These are phyloP conservation scores for Maconellicoccus hirsutus DNA, from an alignment of 1,140 invertebrate species.

Conservation along the genomic window DNA sequence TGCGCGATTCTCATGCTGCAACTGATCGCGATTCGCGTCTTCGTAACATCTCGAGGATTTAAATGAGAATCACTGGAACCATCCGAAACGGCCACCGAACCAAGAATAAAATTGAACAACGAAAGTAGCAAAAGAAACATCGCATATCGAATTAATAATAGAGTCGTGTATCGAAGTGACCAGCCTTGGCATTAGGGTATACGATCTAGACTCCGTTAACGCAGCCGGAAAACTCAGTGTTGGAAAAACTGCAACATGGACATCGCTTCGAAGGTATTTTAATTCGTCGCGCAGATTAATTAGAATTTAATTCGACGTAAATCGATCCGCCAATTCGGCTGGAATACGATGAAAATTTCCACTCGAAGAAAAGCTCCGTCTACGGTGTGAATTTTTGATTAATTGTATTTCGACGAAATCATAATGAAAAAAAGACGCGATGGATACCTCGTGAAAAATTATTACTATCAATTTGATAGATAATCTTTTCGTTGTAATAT, in stretches of 20 bases:
- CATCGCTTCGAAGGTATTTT: too few species aligned
- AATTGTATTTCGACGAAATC: background rate
- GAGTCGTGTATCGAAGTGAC: background rate
- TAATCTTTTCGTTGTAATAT: background rate
- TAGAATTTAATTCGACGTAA: background rate
- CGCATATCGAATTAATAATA: background rate
- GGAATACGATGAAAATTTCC: background rate
- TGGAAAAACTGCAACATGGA: background rate
- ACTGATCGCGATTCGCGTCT: background rate
- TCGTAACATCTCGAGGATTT: too few species aligned
- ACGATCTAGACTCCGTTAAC: background rate
- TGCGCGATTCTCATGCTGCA: background rate
- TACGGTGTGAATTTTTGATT: background rate
- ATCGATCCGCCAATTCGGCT: too few species aligned
- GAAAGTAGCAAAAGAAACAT: constrained; percentile 1
- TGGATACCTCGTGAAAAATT: background rate
- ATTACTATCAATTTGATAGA: background rate
- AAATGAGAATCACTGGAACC: constrained; percentile 7
- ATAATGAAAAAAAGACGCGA: background rate
- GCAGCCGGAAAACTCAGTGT: background rate
- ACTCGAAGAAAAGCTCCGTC: background rate
- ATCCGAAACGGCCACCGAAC: background rate
- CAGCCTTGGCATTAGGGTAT: background rate
- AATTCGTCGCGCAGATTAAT: too few species aligned
- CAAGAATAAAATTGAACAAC: background rate